Evolutionary conservation across 2,888 invertebrate species (phyloP).

Genomic region (Julus scandinavius): DNA sequence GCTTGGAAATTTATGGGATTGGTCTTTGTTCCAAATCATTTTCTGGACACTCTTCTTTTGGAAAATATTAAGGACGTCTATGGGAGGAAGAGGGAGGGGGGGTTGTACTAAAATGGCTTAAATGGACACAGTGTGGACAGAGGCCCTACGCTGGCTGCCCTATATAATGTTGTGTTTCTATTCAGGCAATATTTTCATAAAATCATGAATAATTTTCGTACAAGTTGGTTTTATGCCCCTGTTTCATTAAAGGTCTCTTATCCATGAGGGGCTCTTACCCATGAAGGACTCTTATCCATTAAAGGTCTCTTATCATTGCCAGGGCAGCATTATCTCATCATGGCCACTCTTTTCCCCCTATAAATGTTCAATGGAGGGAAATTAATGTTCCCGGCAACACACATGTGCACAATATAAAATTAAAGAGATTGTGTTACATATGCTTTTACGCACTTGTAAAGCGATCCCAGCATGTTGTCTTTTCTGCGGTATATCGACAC

Average conservation of each 20-base stretch:
- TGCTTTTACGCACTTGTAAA: conserved; percentile 4
- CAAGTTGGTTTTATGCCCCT: no score
- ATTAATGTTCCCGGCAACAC: conserved; percentile 47
- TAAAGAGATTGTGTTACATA: conserved; percentile 51
- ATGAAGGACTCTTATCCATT: neutral
- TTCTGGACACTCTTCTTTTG: no score
- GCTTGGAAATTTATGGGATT: no score
- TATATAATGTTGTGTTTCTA: no score
- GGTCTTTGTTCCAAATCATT: no score
- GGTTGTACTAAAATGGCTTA: no score
- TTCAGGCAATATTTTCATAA: no score
- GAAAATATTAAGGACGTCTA: no score
- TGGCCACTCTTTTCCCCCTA: neutral
- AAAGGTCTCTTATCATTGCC: neutral
- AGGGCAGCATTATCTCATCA: neutral
- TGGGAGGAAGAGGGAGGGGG: no score
- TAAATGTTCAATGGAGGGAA: neutral
- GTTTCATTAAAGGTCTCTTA: neutral
- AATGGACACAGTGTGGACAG: no score
- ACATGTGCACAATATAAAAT: conserved; percentile 10
- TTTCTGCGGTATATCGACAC: neutral
- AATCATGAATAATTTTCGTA: no score
- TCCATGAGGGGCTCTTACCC: neutral
- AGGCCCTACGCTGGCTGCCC: no score
- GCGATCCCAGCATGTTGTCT: conserved; percentile 33